Evolutionary conservation across 2,888 invertebrate genomes (phyloP), one percentile per base, ranked within the genome.

Genomic region (Choreutis nemorana): DNA sequence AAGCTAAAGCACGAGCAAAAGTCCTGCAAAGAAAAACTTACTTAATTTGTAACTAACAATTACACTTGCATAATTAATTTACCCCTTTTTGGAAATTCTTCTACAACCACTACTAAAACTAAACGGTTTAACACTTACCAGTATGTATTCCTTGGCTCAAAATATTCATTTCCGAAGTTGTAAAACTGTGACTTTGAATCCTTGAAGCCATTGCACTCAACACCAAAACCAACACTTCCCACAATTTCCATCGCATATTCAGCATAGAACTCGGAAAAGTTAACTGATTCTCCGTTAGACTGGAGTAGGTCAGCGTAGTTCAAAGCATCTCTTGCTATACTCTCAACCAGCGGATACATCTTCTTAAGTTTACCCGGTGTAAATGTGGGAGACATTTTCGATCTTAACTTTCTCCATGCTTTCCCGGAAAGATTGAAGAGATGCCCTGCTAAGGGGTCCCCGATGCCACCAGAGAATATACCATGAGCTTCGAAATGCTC

Each of bases 401-500:
- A 41, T 9, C 89, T 71, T 14, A 88, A 54, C 26, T 66, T 73
- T 45, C 81, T 85, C 89, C 89, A 89, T 28, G 79, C 68, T 5
- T 78, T 61, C 1, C 83, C 84, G 26, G 72, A 67, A 23, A 82
- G 50, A 32, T 81, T 72, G 42, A 87, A 85, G 3, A 88, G 52
- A 52, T 84, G 83, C 1, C 75, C 82, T 4, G 84, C 81, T 20
- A 87, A 40, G 0, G 82, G 84, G 53, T 87, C 85, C 10, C 81
- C 77, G 9, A 77, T 59, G 29, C 85, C 85, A 32, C 86, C 84
- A 5, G 66, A 73, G 45, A 83, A 83, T 18, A 83, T 66, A 1
- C 87, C 87, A 26, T 87, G 82, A 41, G 87, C 86, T 51, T 83
- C 81, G 40, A 89, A 88, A 51, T 83, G 65, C 7, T 67, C 68